Conservation (phyloP, 2,888 invertebrate species). For the Megaustenia siamemsis region DNA sequence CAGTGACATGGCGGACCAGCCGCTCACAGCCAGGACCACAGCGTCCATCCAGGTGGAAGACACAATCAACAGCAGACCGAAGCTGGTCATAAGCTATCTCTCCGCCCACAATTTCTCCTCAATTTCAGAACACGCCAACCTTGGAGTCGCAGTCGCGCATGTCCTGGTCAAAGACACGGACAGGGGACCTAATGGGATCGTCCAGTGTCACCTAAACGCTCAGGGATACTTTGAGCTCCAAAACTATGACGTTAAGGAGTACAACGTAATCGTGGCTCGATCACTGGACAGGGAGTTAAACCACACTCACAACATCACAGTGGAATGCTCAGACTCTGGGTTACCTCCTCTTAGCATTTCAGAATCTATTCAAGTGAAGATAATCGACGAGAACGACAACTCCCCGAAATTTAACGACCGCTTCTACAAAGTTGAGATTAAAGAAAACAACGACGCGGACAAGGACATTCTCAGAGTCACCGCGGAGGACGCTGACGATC, state of each 20-base stretch:
- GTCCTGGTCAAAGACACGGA: constrained; percentile 92
- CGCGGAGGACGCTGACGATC: constrained; percentile 90
- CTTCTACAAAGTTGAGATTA: constrained; percentile 30
- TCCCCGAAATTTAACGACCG: constrained; percentile 67
- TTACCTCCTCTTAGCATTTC: constrained; percentile 62
- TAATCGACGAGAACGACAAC: constrained; percentile 77
- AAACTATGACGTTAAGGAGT: constrained; percentile 69
- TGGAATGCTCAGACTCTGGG: constrained; percentile 83
- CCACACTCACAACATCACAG: constrained; percentile 75
- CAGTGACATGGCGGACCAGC: constrained; percentile 66
- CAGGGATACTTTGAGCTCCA: constrained; percentile 65
- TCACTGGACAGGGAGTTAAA: constrained; percentile 70
- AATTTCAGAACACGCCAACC: constrained; percentile 89
- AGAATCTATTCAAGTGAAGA: constrained; percentile 68
- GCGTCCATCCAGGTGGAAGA: constrained; percentile 83
- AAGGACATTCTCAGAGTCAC: constrained; percentile 86
- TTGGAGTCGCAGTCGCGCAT: constrained; percentile 86
- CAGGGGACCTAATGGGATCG: constrained; percentile 90
- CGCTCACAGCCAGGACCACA: constrained; percentile 66
- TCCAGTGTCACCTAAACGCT: constrained; percentile 79
- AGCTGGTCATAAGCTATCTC: constrained; percentile 77
- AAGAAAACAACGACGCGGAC: constrained; percentile 60
- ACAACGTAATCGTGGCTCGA: constrained; percentile 80
- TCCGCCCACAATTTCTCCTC: constrained; percentile 50
- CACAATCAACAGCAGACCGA: constrained; percentile 96